These are phyloP conservation scores for Olivierus martensii DNA, from an alignment of 1,140 invertebrate species.

Conservation along the genomic window DNA sequence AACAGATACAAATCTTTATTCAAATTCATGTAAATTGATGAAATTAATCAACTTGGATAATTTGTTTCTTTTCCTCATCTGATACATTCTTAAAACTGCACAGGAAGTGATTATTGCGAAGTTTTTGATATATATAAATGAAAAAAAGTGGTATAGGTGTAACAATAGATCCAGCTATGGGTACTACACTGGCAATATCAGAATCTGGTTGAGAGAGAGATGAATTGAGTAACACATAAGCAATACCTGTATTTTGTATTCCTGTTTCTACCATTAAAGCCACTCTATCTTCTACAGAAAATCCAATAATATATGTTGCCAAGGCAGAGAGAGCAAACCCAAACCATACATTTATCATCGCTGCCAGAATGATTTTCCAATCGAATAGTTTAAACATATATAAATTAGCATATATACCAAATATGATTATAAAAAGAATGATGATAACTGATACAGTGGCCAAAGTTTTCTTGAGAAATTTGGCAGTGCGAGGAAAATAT, in stretches of 20 bases:
- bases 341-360: slow-evolving; percentile 68
- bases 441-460: slow-evolving; percentile 72
- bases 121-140: slow-evolving; percentile 11
- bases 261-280: slow-evolving; percentile 88
- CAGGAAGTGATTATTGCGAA: neutral
- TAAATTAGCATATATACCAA: slow-evolving; percentile 78
- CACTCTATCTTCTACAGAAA: slow-evolving; percentile 48
- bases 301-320: slow-evolving; percentile 42
- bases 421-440: slow-evolving; percentile 74
- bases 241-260: slow-evolving; percentile 86
- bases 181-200: slow-evolving; percentile 41
- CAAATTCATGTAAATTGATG: too few species aligned
- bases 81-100: too few species aligned
- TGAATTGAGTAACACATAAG: slow-evolving; percentile 59
- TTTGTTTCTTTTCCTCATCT: too few species aligned
- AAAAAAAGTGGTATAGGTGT: slow-evolving; percentile 65
- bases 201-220: slow-evolving; percentile 33
- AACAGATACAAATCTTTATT: too few species aligned
- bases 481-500: slow-evolving; percentile 47
- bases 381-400: slow-evolving; percentile 77
- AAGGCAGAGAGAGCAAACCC: slow-evolving; percentile 65
- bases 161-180: slow-evolving; percentile 80
- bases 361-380: slow-evolving; percentile 70
- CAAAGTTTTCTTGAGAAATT: slow-evolving; percentile 56
- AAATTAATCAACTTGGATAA: too few species aligned